phyloP scores from a whole-genome alignment of 1,140 invertebrate species.

The Bombus terrestris region DNA sequence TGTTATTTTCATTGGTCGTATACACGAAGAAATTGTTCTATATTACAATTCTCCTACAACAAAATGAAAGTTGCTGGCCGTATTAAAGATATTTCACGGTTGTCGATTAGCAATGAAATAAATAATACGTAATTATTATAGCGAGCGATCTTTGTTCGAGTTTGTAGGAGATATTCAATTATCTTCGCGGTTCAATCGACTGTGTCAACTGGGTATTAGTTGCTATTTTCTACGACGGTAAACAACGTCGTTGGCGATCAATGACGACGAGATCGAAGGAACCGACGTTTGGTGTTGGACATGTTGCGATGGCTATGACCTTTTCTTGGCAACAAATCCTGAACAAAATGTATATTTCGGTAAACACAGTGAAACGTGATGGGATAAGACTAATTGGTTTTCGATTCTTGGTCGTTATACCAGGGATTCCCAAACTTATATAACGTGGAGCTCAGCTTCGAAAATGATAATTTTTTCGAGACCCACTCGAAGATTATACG shows the following conservation, averaged over 20 bases:
- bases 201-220: conserved; percentile 3
- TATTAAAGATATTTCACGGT: neutral
- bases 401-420: too few relatives aligned
- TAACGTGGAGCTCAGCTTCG: too few relatives aligned
- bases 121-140: conserved; percentile 13
- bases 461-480: too few relatives aligned
- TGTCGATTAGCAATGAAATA: neutral
- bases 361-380: too few relatives aligned
- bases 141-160: conserved; percentile 22
- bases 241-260: conserved; percentile 8
- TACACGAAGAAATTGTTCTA: too few relatives aligned
- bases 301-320: neutral
- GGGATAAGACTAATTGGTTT: too few relatives aligned
- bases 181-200: conserved; percentile 24
- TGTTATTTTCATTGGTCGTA: neutral
- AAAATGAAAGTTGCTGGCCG: neutral
- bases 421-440: too few relatives aligned
- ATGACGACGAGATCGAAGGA: neutral
- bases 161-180: conserved; percentile 15
- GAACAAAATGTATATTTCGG: neutral
- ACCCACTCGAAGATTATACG: too few relatives aligned
- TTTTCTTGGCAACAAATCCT: neutral
- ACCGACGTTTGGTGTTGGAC: neutral
- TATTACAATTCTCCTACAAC: neutral
- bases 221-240: neutral